phyloP scores from a whole-genome alignment of 2,888 invertebrate species.

The Lycaena phlaeas region DNA sequence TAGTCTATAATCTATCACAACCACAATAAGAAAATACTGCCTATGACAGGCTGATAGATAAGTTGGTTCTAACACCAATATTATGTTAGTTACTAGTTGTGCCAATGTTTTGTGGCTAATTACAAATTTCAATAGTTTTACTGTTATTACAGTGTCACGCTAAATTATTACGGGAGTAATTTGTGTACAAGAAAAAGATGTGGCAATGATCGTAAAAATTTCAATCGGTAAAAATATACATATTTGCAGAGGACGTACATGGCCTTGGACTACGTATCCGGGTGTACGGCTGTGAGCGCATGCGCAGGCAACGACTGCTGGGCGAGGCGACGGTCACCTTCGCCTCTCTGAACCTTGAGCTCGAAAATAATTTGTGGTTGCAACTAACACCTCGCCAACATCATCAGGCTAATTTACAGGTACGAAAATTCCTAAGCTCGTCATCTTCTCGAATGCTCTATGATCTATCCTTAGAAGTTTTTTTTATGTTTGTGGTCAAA shows the following conservation, averaged over 20 bases:
- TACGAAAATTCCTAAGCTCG: slow-evolving; percentile 17
- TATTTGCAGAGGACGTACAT: slow-evolving; percentile 86
- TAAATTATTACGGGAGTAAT: too few relatives aligned
- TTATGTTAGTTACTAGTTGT: too few relatives aligned
- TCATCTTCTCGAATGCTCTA: neutral
- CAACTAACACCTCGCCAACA: slow-evolving; percentile 81
- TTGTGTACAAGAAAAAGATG: too few relatives aligned
- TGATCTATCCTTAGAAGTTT: neutral
- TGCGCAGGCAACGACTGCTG: slow-evolving; percentile 92
- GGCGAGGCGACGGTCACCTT: slow-evolving; percentile 94
- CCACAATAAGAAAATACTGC: too few relatives aligned
- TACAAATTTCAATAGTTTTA: neutral
- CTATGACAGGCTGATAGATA: too few relatives aligned
- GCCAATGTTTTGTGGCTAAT: too few relatives aligned
- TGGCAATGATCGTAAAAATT: too few relatives aligned
- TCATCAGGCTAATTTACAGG: slow-evolving; percentile 45
- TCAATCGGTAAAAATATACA: neutral
- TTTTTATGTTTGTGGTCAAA: too few relatives aligned
- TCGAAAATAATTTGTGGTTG: slow-evolving; percentile 93
- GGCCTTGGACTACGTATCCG: slow-evolving; percentile 92
- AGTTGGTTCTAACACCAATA: too few relatives aligned
- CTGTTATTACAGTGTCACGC: too few relatives aligned
- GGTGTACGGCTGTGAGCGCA: slow-evolving; percentile 92
- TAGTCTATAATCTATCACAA: too few relatives aligned
- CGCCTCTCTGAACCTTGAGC: slow-evolving; percentile 89